Percentiles rank a stretch among this genome's conserved stretches.
These are phyloP conservation scores for Cynocephalus volans DNA, from an alignment of 2,113 vertebrate genomes.

Conservation along the genomic window DNA sequence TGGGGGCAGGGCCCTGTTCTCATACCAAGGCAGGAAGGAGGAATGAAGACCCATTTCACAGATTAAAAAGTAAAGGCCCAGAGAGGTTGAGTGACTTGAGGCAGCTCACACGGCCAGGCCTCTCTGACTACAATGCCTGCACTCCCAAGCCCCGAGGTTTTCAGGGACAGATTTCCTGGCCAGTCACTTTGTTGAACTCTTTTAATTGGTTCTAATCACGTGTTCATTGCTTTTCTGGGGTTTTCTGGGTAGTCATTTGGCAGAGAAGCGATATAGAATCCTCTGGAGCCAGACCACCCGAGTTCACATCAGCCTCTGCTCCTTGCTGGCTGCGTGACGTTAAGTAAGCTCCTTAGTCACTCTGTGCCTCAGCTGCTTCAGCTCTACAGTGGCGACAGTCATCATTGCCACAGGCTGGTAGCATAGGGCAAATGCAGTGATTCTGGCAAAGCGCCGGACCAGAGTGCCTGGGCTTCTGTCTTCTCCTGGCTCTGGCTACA, in stretches of 20 bases:
- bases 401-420: background rate
- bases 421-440: background rate
- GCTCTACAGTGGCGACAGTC: background rate
- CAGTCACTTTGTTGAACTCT: constrained; percentile 30
- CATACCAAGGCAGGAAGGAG: background rate
- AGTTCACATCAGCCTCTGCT: background rate
- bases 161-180: background rate
- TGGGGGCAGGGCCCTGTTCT: background rate
- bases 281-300: constrained; percentile 31
- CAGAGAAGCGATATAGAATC: background rate
- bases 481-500: background rate
- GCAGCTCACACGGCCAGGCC: background rate
- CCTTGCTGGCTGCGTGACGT: background rate
- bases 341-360: background rate
- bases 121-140: background rate
- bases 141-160: background rate
- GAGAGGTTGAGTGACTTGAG: background rate
- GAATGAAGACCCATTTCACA: background rate
- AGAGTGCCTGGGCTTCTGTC: background rate
- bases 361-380: background rate
- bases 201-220: constrained; percentile 43
- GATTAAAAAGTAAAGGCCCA: background rate
- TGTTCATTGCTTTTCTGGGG: constrained; percentile 33
- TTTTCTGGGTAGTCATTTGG: background rate
- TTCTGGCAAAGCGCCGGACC: background rate